These are phyloP conservation scores for Gouania willdenowi DNA, from an alignment of 2,797 vertebrate species.

Conservation along the genomic window DNA sequence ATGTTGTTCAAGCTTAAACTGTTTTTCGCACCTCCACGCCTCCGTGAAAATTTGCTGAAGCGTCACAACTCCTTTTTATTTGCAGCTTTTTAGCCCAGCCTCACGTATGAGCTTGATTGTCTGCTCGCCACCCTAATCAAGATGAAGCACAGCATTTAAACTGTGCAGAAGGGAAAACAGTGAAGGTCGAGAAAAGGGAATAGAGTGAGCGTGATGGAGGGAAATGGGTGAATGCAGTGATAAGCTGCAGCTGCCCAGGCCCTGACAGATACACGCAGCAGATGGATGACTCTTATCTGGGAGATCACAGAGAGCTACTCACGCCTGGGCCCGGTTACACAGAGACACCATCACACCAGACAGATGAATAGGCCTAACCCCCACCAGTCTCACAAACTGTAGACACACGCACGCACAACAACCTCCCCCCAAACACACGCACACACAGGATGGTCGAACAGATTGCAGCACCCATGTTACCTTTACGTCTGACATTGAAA, in stretches of 20 bases:
- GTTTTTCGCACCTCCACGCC: conserved; percentile 1
- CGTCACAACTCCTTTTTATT: not conserved
- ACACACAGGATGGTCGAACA: conserved; percentile 43
- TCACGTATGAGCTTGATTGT: not conserved
- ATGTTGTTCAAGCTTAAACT: conserved; percentile 14
- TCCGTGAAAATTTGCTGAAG: not conserved
- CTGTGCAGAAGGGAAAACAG: conserved; percentile 7
- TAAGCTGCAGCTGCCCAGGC: conserved; percentile 62
- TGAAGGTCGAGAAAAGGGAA: conserved; percentile 22
- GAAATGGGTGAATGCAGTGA: conserved; percentile 67
- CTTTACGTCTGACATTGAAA: conserved; percentile 62
- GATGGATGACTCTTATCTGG: conserved; percentile 77
- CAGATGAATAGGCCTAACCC: conserved; percentile 62
- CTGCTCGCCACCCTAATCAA: conserved; percentile 43
- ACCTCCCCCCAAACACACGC: conserved; percentile 9
- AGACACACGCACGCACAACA: conserved; percentile 5
- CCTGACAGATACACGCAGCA: conserved; percentile 70
- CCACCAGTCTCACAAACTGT: conserved; percentile 48
- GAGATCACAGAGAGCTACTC: conserved; percentile 68
- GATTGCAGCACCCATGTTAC: conserved; percentile 50
- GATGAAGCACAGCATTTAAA: conserved; percentile 43
- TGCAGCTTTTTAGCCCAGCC: not conserved
- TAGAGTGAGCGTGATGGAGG: conserved; percentile 44
- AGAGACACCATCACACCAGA: conserved; percentile 69
- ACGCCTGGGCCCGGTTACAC: conserved; percentile 57